phyloP scores from a whole-genome alignment of 1,140 invertebrate genomes.

The Brevipalpus yothersi region DNA sequence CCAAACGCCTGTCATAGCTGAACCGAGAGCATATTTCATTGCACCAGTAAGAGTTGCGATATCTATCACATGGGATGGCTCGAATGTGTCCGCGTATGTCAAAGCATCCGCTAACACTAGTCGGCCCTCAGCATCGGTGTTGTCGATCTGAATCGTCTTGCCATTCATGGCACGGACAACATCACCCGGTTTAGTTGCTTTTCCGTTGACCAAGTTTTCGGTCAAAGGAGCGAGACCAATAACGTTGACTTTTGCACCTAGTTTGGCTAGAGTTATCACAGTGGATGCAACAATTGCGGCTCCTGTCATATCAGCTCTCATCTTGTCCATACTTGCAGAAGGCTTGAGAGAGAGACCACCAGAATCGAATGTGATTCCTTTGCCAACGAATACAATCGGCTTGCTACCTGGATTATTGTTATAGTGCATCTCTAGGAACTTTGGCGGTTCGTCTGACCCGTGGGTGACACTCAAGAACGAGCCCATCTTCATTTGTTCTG shows the following conservation, averaged over 20 bases:
- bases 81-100: conserved; percentile 46
- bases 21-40: conserved; percentile 44
- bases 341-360: conserved; percentile 67
- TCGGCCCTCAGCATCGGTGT: conserved; percentile 71
- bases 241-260: conserved; percentile 47
- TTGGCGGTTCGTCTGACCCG: conserved; percentile 44
- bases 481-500: conserved; percentile 38
- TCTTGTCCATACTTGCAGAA: conserved; percentile 42
- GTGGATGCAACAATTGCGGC: conserved; percentile 49
- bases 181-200: conserved; percentile 62
- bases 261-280: conserved; percentile 36
- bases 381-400: conserved; percentile 26
- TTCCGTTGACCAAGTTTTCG: conserved; percentile 64
- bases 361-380: conserved; percentile 73
- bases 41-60: conserved; percentile 59
- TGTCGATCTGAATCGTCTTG: conserved; percentile 61
- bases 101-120: conserved; percentile 68
- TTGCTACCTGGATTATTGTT: conserved; percentile 16
- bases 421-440: conserved; percentile 36
- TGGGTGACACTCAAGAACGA: conserved; percentile 47
- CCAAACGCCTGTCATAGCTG: conserved; percentile 50
- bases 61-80: conserved; percentile 40
- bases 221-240: conserved; percentile 45
- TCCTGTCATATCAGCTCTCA: conserved; percentile 75
- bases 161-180: conserved; percentile 56